Evolutionary conservation across 2,888 invertebrate species (phyloP).

Genomic region (Catonia carolina): DNA sequence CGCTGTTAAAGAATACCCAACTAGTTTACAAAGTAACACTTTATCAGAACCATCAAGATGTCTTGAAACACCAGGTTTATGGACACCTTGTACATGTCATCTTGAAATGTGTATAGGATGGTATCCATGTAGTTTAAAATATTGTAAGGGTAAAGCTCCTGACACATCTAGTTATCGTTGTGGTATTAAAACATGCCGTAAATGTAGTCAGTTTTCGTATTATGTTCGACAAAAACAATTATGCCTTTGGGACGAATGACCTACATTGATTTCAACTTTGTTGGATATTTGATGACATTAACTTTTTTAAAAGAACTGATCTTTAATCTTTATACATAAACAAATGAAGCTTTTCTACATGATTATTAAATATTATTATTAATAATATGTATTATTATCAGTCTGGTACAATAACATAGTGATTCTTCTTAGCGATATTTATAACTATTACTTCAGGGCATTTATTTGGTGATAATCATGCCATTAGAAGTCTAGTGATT

Average conservation of each 20-base stretch:
- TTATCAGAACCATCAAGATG: slow-evolving; percentile 45
- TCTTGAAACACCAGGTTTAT: slow-evolving; percentile 58
- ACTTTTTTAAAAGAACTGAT: too few species aligned
- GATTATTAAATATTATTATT: too few species aligned
- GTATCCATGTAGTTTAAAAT: slow-evolving; percentile 94
- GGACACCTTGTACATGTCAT: slow-evolving; percentile 75
- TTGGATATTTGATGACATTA: too few species aligned
- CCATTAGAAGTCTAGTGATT: too few species aligned
- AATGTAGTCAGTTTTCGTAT: slow-evolving; percentile 82
- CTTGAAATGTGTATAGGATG: slow-evolving; percentile 87
- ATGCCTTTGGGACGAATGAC: slow-evolving; percentile 76
- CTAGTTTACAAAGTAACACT: slow-evolving; percentile 17
- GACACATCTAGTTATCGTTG: slow-evolving; percentile 55
- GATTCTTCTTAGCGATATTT: too few species aligned
- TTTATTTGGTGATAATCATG: too few species aligned
- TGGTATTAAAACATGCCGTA: slow-evolving; percentile 91
- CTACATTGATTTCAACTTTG: neutral
- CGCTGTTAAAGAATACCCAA: slow-evolving; percentile 56
- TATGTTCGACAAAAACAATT: slow-evolving; percentile 75
- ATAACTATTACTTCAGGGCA: too few species aligned
- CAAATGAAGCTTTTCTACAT: too few species aligned
- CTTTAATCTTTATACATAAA: too few species aligned
- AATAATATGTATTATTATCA: too few species aligned
- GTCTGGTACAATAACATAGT: too few species aligned
- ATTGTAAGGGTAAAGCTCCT: slow-evolving; percentile 77